phyloP scores from a whole-genome alignment of 1,140 invertebrate genomes.

The Drosophila sturtevanti region DNA sequence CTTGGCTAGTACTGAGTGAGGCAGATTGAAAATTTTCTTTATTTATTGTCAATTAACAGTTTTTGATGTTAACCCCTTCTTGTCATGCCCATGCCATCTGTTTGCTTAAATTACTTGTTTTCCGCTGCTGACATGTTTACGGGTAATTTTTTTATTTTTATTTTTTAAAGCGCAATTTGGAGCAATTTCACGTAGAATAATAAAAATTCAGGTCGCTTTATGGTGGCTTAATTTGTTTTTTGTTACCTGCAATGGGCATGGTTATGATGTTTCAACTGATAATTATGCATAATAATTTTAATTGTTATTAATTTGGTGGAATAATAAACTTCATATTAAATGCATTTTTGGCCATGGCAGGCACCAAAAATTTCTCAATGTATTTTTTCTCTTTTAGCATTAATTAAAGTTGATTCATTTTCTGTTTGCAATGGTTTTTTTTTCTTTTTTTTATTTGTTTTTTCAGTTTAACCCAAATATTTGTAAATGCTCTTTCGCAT shows the following conservation, averaged over 20 bases:
- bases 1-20: too few species aligned
- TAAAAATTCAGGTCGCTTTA: slow-evolving; percentile 3
- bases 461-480: slow-evolving; percentile 52
- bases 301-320: slow-evolving; percentile 43
- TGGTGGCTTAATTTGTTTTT: slow-evolving; percentile 1
- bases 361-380: slow-evolving; percentile 26
- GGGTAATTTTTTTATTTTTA: background rate
- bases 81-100: background rate
- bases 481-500: slow-evolving; percentile 42
- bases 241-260: slow-evolving; percentile 2
- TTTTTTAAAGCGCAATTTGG: background rate
- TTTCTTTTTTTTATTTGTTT: slow-evolving; percentile 38
- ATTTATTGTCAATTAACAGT: too few species aligned
- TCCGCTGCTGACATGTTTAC: slow-evolving; percentile 4
- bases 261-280: slow-evolving; percentile 5
- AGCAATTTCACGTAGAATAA: slow-evolving; percentile 1
- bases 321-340: slow-evolving; percentile 26
- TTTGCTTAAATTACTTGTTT: background rate
- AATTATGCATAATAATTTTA: slow-evolving; percentile 42
- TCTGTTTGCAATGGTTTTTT: slow-evolving; percentile 23
- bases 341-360: slow-evolving; percentile 24
- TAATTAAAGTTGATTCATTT: slow-evolving; percentile 55
- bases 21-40: too few species aligned
- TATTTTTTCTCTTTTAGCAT: background rate
- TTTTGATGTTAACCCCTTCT: background rate